Evolutionary conservation across 2,113 vertebrate genomes (phyloP).

Genomic region (Scomber scombrus): DNA sequence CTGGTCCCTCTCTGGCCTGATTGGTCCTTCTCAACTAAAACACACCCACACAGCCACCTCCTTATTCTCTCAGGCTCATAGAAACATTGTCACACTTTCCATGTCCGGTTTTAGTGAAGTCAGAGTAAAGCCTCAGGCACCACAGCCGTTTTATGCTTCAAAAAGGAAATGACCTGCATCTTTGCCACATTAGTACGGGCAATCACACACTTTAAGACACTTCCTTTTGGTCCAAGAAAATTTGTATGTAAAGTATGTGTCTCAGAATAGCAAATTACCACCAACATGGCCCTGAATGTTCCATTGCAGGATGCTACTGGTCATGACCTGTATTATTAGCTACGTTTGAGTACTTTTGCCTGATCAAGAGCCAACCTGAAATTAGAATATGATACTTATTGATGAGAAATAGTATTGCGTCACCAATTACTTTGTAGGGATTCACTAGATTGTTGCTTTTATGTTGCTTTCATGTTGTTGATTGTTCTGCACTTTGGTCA

Average conservation of each 20-base stretch:
- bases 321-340: neutral
- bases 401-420: neutral
- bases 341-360: conserved; percentile 8
- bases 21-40: conserved; percentile 13
- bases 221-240: conserved; percentile 27
- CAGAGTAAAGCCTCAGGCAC: conserved; percentile 63
- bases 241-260: conserved; percentile 37
- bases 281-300: conserved; percentile 32
- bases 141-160: conserved; percentile 52
- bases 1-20: neutral
- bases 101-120: conserved; percentile 62
- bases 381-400: neutral
- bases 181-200: conserved; percentile 59
- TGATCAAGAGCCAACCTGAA: conserved; percentile 3
- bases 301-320: neutral
- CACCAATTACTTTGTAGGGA: neutral
- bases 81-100: conserved; percentile 73
- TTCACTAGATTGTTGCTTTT: neutral
- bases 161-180: conserved; percentile 74
- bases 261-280: conserved; percentile 39
- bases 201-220: conserved; percentile 45
- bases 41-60: conserved; percentile 16
- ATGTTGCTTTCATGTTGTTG: too few relatives aligned
- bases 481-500: too few relatives aligned
- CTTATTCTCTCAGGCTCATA: conserved; percentile 43